Conservation (phyloP, 1,140 invertebrate species). For the Diorhabda carinulata region DNA sequence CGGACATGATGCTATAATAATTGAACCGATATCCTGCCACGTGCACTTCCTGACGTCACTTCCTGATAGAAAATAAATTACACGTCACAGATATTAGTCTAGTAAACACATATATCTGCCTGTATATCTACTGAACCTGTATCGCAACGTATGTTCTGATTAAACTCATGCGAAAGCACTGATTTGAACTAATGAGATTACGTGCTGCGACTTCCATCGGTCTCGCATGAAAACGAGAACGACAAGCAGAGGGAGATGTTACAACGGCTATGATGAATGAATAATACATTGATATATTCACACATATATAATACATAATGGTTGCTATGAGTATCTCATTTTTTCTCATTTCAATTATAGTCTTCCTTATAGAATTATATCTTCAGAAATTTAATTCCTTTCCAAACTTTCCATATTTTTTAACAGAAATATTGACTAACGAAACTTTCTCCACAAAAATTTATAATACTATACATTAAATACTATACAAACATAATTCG, state of each 20-base stretch:
- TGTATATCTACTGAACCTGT: constrained; percentile 23
- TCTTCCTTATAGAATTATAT: too few relatives aligned
- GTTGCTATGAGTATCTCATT: too few relatives aligned
- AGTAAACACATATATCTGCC: constrained; percentile 10
- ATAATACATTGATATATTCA: too few relatives aligned
- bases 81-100: constrained; percentile 25
- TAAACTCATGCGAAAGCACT: constrained; percentile 30
- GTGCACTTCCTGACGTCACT: constrained; percentile 7
- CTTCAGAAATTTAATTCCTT: too few relatives aligned
- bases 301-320: too few relatives aligned
- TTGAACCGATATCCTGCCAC: constrained; percentile 7
- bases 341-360: too few relatives aligned
- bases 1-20: constrained; percentile 3
- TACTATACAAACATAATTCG: too few relatives aligned
- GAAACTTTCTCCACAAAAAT: too few relatives aligned
- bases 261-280: too few relatives aligned
- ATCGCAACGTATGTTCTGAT: constrained; percentile 24
- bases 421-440: too few relatives aligned
- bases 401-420: too few relatives aligned
- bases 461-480: too few relatives aligned
- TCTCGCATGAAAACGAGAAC: background rate
- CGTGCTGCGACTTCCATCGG: constrained; percentile 20
- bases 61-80: constrained; percentile 19
- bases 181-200: constrained; percentile 31
- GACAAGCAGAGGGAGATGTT: background rate